Percentiles rank a stretch among this genome's conserved stretches.
Conservation (phyloP, 35 echinoderm and acorn worm genomes). For the Lytechinus variegatus region DNA sequence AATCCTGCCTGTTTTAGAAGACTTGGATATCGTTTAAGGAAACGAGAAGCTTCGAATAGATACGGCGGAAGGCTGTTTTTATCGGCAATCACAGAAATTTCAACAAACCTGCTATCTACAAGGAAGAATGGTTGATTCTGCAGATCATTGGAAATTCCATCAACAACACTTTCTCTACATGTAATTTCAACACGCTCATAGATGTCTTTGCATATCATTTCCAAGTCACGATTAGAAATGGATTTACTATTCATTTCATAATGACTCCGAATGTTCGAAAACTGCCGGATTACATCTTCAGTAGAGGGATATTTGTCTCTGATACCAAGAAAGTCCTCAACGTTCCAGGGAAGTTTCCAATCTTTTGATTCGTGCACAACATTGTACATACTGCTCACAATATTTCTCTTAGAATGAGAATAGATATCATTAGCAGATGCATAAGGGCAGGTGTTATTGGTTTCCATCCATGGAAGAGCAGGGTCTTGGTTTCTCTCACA, state of each 20-base stretch:
- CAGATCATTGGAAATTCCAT: not conserved
- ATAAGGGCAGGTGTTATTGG: not conserved
- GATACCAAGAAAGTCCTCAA: not conserved
- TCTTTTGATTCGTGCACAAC: not conserved
- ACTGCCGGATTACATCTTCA: not conserved
- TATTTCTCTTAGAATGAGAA: too few relatives aligned
- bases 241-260: not conserved
- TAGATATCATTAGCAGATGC: not conserved
- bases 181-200: not conserved
- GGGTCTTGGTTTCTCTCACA: too few relatives aligned
- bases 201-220: not conserved
- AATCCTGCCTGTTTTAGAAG: slow-evolving; percentile 61
- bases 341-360: not conserved
- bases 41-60: slow-evolving; percentile 46
- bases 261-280: not conserved
- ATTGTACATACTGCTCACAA: not conserved
- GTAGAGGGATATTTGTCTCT: not conserved
- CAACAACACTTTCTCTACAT: not conserved
- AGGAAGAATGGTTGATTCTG: slow-evolving; percentile 24
- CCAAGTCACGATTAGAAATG: not conserved
- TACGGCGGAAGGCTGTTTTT: slow-evolving; percentile 40
- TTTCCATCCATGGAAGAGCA: not conserved
- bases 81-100: not conserved
- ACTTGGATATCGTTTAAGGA: not conserved
- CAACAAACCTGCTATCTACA: not conserved